Percentiles rank a stretch among this genome's conserved stretches.
Conservation (phyloP, 2,888 invertebrate species). For the Drosophila sordidapex region DNA sequence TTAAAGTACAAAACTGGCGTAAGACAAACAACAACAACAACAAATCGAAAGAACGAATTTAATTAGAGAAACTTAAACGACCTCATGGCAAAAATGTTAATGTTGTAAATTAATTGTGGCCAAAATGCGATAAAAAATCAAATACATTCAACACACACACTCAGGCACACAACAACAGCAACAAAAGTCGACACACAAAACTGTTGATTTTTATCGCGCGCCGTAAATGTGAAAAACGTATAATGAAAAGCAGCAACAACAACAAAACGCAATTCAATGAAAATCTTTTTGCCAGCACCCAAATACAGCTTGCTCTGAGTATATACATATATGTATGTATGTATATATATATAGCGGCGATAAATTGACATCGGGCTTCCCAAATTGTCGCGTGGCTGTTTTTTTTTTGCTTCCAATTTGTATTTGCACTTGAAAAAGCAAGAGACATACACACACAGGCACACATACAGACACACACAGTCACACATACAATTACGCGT, state of each 20-base stretch:
- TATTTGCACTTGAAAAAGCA: slow-evolving; percentile 60
- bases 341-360: slow-evolving; percentile 38
- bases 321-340: not conserved
- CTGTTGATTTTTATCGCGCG: slow-evolving; percentile 71
- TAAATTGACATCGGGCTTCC: slow-evolving; percentile 64
- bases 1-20: slow-evolving; percentile 64
- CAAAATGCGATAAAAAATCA: slow-evolving; percentile 53
- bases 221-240: slow-evolving; percentile 53
- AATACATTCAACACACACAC: slow-evolving; percentile 1
- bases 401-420: slow-evolving; percentile 53
- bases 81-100: slow-evolving; percentile 66
- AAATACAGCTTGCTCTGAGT: slow-evolving; percentile 41
- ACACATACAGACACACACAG: slow-evolving; percentile 3
- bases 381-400: slow-evolving; percentile 63
- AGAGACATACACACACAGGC: slow-evolving; percentile 26
- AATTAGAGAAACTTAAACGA: slow-evolving; percentile 48
- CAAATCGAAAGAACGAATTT: slow-evolving; percentile 33
- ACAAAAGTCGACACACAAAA: slow-evolving; percentile 36
- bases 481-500: not conserved
- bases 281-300: slow-evolving; percentile 56
- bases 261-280: slow-evolving; percentile 57
- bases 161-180: slow-evolving; percentile 8
- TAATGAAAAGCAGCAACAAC: slow-evolving; percentile 37
- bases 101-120: slow-evolving; percentile 70
- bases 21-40: slow-evolving; percentile 44